Evolutionary conservation across 2,797 vertebrate species (phyloP).

Genomic region (Enteromius argenteus): DNA sequence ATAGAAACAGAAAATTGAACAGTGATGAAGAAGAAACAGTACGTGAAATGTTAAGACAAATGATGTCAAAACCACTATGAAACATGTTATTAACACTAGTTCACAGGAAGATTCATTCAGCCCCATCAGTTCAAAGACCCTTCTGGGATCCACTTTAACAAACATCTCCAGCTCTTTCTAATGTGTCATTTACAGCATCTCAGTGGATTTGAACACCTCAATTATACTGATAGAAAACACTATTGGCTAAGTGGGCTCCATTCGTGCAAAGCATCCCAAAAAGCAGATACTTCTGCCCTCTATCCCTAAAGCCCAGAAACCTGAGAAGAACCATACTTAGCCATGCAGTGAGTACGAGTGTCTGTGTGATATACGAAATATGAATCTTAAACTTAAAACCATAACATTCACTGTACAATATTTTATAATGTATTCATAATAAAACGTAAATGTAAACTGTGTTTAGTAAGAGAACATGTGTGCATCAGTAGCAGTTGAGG

Average conservation of each 20-base stretch:
- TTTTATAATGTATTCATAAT: background rate
- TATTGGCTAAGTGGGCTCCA: background rate
- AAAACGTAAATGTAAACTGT: constrained; percentile 15
- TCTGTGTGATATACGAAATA: background rate
- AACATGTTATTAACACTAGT: constrained; percentile 7
- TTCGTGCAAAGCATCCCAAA: constrained; percentile 25
- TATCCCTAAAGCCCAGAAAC: constrained; percentile 16
- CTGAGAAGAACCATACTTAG: constrained; percentile 32
- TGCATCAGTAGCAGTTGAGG: constrained; percentile 69
- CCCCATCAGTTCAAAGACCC: background rate
- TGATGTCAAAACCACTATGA: constrained; percentile 9
- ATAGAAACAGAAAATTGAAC: constrained; percentile 13
- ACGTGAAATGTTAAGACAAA: constrained; percentile 25
- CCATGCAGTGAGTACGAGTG: constrained; percentile 41
- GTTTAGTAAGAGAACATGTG: constrained; percentile 42
- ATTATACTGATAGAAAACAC: background rate
- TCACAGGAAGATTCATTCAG: constrained; percentile 7
- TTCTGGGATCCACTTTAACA: background rate
- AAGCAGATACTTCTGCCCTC: background rate
- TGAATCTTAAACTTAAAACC: background rate
- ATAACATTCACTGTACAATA: background rate
- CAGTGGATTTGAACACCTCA: background rate
- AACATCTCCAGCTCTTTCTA: constrained; percentile 20
- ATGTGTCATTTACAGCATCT: constrained; percentile 8
- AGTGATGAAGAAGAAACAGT: background rate